Base-by-base conservation (phyloP, 1,140 invertebrate genomes). In the Linepithema humile region DNA sequence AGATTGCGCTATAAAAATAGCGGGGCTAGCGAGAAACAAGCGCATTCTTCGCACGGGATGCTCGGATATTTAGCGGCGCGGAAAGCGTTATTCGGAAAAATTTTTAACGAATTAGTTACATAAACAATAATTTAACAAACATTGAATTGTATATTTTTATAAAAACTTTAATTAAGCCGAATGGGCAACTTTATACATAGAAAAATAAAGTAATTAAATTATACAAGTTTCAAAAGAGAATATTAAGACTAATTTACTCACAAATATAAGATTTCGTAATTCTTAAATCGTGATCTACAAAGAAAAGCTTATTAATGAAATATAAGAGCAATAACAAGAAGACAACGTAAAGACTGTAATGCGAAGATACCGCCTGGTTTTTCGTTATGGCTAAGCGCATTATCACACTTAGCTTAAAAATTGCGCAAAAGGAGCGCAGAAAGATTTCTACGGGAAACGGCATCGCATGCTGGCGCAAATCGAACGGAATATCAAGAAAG, bases 381-480 rank as follows among this genome's bases (percentile, higher is more conserved):
- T 17, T 59, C 3, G 12, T 59, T 59, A 59, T 10, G 53, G 53
- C 55, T 62, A 74, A 74, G 55, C 55, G 72, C 38, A 60, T 74
- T 74, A 74, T n/a, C 35, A 53, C 23, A 35, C 70, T 73, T 73
- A 59, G 35, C 53, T 74, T 15, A 6, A 74, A 43, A 74, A 53
- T 72, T 72, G 55, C 53, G 53, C 50, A 2, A n/a, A 88, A 85
- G 86, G 85, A 70, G 67, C 26, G 67, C 64, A 20, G 50, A 38
- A 73, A 75, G 70, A 88, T 67, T 88, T 73, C 35, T 50, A 50
- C 23, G 12, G 20, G 67, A 32, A 17, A 15, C 23, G 10, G 38
- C 23, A 17, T 60, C 53, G 10, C 26, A 23, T 55, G n/a, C n/a
- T n/a, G 29, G 26, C 10, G 20, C 10, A 10, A 7, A 43, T 17